Evolutionary conservation across 1,140 invertebrate species (phyloP).

Genomic region (Helicoverpa armigera): DNA sequence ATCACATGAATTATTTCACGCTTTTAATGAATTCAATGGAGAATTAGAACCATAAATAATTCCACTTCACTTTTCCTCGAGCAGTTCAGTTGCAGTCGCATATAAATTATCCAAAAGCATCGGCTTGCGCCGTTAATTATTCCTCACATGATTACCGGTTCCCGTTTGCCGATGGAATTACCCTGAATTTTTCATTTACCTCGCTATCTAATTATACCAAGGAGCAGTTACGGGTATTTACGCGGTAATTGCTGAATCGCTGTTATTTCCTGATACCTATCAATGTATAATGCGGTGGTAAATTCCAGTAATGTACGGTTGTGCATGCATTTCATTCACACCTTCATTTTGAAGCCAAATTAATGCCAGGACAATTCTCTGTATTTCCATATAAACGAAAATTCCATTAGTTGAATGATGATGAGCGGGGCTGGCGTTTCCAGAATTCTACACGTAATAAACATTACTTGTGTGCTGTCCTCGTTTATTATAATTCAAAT

Average conservation of each 20-base stretch:
- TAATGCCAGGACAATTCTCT: constrained; percentile 20
- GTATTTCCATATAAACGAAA: constrained; percentile 38
- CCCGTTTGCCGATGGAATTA: constrained; percentile 41
- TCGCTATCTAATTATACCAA: constrained; percentile 31
- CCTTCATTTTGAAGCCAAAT: constrained; percentile 3
- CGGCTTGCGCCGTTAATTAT: constrained; percentile 26
- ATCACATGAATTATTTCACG: background rate
- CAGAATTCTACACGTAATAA: constrained; percentile 37
- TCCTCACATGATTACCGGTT: constrained; percentile 39
- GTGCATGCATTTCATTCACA: constrained; percentile 27
- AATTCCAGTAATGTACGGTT: background rate
- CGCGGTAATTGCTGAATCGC: constrained; percentile 2
- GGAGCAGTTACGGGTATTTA: constrained; percentile 1
- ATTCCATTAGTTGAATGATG: constrained; percentile 36
- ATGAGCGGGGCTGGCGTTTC: constrained; percentile 11
- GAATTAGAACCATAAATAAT: constrained; percentile 18
- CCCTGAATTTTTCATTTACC: constrained; percentile 36
- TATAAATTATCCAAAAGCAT: constrained; percentile 19
- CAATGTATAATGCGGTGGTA: background rate
- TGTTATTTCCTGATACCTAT: constrained; percentile 29
- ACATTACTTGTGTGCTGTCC: constrained; percentile 1
- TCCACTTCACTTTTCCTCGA: constrained; percentile 26
- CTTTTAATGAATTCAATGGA: constrained; percentile 5
- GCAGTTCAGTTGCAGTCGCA: constrained; percentile 26
- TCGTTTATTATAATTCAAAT: background rate